These are phyloP conservation scores for Amazona vittata DNA, from an alignment of 2,113 vertebrate genomes.

Conservation along the genomic window DNA sequence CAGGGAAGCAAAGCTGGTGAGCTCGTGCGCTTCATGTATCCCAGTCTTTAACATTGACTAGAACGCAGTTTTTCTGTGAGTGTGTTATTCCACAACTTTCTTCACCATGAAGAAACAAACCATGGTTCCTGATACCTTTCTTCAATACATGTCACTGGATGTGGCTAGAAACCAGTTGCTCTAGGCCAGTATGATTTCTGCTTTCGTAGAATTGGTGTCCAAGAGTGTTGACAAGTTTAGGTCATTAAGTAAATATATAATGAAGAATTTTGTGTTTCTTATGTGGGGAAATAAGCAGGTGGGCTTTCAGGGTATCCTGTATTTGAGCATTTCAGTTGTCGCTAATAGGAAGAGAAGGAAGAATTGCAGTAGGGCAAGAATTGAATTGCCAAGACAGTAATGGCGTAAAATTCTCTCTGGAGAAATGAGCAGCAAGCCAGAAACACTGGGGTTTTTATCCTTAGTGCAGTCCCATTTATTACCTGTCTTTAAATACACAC, in stretches of 20 bases:
- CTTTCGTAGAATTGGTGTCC: background rate
- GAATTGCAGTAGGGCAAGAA: background rate
- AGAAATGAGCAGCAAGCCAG: background rate
- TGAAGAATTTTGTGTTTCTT: background rate
- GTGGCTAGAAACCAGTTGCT: background rate
- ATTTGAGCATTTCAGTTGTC: background rate
- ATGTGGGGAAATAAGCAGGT: background rate
- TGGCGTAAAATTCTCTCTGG: background rate
- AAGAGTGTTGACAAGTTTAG: background rate
- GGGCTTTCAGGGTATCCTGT: background rate
- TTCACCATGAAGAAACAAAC: background rate
- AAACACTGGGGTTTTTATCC: background rate
- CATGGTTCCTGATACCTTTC: background rate
- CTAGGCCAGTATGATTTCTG: background rate
- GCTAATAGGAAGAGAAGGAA: background rate
- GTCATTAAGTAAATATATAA: background rate
- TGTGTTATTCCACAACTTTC: background rate
- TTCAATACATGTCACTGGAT: background rate
- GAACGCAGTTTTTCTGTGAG: background rate
- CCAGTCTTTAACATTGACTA: background rate
- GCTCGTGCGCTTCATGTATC: background rate
- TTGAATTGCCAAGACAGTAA: background rate
- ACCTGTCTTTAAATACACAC: background rate
- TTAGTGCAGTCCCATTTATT: background rate
- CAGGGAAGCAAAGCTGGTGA: background rate